phyloP scores from a whole-genome alignment of 2,113 vertebrate genomes.

The Rhagologus leucostigma region DNA sequence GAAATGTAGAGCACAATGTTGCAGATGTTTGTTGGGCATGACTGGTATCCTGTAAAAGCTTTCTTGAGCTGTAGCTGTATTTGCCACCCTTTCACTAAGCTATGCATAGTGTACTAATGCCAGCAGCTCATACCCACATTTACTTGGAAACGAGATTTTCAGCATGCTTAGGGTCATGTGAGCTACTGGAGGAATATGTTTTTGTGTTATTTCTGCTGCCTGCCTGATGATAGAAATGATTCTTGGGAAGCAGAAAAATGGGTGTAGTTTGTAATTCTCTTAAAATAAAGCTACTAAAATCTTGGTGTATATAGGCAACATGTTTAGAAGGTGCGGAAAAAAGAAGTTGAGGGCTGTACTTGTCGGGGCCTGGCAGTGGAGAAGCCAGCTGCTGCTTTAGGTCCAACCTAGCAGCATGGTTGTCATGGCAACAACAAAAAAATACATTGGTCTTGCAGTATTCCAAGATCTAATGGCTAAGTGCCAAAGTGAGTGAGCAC shows the following conservation, averaged over 20 bases:
- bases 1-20: not conserved
- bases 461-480: fast-evolving
- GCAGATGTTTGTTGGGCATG: not conserved
- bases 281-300: not conserved
- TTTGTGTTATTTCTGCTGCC: not conserved
- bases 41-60: not conserved
- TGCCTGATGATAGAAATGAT: not conserved
- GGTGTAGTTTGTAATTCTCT: not conserved
- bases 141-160: not conserved
- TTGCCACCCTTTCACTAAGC: not conserved
- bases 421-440: not conserved
- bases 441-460: not conserved
- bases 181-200: not conserved
- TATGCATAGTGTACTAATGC: not conserved
- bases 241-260: not conserved
- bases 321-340: not conserved
- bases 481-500: not conserved
- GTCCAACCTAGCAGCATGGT: not conserved
- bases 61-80: not conserved
- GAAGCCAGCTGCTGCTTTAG: not conserved
- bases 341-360: not conserved
- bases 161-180: not conserved
- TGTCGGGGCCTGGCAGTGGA: not conserved
- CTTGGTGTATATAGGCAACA: not conserved
- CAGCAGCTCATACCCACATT: not conserved